Evolutionary conservation across 2,113 vertebrate genomes (phyloP).

Genomic region (Artemisiospiza belli): DNA sequence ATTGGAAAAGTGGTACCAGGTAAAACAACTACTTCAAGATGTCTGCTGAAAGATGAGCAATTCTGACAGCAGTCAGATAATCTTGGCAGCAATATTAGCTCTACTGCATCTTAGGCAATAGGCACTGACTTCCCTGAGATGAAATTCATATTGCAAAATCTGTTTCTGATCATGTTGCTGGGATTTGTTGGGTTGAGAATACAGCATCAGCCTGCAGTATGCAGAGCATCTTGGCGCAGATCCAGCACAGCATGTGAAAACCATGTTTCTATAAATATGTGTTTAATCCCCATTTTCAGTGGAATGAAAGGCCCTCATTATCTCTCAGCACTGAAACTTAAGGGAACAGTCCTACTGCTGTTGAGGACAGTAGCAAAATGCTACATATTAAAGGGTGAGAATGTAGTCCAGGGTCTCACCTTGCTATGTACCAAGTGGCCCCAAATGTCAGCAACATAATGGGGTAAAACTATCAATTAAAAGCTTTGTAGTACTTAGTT

Average conservation of each 20-base stretch:
- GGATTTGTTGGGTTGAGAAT: neutral
- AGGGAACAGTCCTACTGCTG: neutral
- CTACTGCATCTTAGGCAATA: neutral
- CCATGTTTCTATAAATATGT: neutral
- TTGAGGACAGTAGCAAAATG: neutral
- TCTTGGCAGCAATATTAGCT: neutral
- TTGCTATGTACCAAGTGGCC: neutral
- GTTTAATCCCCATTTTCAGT: neutral
- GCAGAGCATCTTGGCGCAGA: neutral
- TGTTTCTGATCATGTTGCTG: slow-evolving; percentile 10
- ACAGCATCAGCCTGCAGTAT: neutral
- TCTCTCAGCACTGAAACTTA: neutral
- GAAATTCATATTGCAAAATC: slow-evolving; percentile 4
- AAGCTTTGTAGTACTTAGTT: neutral
- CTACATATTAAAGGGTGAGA: neutral
- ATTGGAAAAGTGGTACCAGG: neutral
- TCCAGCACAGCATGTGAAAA: slow-evolving; percentile 30
- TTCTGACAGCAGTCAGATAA: slow-evolving; percentile 14
- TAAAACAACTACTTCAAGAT: neutral
- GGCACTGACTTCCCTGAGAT: neutral
- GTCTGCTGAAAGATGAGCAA: neutral
- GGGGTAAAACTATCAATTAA: neutral
- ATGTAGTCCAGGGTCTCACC: neutral
- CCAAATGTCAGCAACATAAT: neutral
- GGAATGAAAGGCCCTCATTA: neutral